Base-by-base conservation (phyloP, 2,888 invertebrate genomes). In the Eupithecia insigniata region DNA sequence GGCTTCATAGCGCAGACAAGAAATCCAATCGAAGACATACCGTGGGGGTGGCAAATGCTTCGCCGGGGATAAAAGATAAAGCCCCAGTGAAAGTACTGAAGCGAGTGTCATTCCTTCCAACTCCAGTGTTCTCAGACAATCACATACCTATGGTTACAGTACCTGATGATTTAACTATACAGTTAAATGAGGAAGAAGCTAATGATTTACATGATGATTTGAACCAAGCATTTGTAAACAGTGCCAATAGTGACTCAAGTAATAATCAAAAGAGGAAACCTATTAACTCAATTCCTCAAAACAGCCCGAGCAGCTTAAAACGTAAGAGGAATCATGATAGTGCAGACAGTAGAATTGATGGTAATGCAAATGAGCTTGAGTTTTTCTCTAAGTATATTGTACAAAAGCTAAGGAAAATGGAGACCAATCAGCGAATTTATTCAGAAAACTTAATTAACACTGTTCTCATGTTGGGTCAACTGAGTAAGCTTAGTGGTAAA, bases 381-480 rank as follows among this genome's bases (percentile, higher is more conserved):
- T 94, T 91, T 79, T 94, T 94, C 79, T 90, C 94, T 0, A 94
- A 94, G 78, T 94, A 93, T 89, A 88, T 94, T 69, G 93, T 93
- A 0, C 94, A 94, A 79, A 94, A 94, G 78, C 81, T 94, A 61
- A 87, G 93, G 79, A 88, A 82, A 85, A 94, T 94, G 94, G 94
- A 93, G 81, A 93, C 93, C 8, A 92, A 93, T 78, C 94, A 94
- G 75, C 90, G 94, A 69, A 94, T 94, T 78, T 94, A 93, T 81
- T 92, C 94, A 18, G 94, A 94, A 80, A 94, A 94, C 80, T 85
- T 94, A 81, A 93, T 94, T n/a, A 93, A 94, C 73, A 93, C 94
- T 70, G 93, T 92, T 4, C 87, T 94, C 5, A 94, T 94, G 94
- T 79, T 94, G 30, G 94, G 94, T 55, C 94, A 94, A 81, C 86